Base-by-base conservation (phyloP, 2,888 invertebrate species). In the Melanostoma mellinum region DNA sequence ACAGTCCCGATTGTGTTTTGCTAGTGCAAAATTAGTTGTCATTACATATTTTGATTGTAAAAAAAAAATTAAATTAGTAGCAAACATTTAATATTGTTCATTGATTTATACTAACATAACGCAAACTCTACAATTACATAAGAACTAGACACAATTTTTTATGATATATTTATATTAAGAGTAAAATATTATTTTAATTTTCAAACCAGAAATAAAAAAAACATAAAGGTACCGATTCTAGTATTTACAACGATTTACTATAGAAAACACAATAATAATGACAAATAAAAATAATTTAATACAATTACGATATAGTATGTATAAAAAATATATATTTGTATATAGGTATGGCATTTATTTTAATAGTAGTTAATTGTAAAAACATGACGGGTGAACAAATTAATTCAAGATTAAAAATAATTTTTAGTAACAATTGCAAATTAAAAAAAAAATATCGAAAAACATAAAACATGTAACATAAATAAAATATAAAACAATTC, bases 51-150 rank as follows among this genome's bases (percentile, higher is more conserved):
- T 40, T 44, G 44, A n/a, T 44, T 44, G 8, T 30, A 50, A 38
- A 8, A 75, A 69, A 35, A 35, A 76, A 71, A 60, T 20, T 20
- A 76, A 76, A 75, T 63, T 50, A 80, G 52, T 58, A 44, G 46
- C 65, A 55, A 67, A 76, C 60, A 75, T 67, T 73, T 44, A 81
- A 58, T 61, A 75, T 61, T 63, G 48, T 68, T 80, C 75, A 56
- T 53, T 76, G 35, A 56, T 71, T 61, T 76, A 46, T 74, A 32
- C n/a, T 58, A 58, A 80, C 80, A 80, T 65, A 82, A 78, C 76
- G 82, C 78, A 82, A 82, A 82, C 82, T 77, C 78, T 82, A 77
- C 60, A 50, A 52, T 77, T 73, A 73, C 81, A 82, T 82, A 82
- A 82, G 82, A 82, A 73, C 82, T 82, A 78, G 82, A 82, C 77